Conservation (phyloP, 2,888 invertebrate species). For the Brachycybe producta region DNA sequence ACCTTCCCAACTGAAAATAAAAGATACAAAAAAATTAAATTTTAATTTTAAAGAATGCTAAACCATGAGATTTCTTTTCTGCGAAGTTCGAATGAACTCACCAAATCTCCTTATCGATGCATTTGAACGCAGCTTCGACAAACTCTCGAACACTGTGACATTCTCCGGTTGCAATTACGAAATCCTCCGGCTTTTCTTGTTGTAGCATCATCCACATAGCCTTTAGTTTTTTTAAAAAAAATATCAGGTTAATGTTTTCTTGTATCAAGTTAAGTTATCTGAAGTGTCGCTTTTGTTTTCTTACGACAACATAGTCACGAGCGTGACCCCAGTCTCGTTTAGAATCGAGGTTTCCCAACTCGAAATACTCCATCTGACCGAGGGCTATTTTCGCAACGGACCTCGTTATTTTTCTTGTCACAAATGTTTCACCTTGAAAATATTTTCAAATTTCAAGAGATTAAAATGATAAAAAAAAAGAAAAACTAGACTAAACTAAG, state of each 20-base stretch:
- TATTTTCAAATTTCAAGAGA: no score
- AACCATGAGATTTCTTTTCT: neutral
- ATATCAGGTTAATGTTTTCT: neutral
- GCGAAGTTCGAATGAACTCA: conserved; percentile 27
- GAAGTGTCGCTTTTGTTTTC: neutral
- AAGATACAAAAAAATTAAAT: conserved; percentile 7
- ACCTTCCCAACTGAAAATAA: conserved; percentile 62
- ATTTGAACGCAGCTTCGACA: conserved; percentile 77
- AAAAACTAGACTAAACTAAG: no score
- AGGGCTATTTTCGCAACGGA: conserved; percentile 92
- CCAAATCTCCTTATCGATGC: conserved; percentile 60
- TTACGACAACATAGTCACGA: conserved; percentile 83
- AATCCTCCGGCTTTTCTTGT: conserved; percentile 79
- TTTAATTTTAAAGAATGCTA: neutral
- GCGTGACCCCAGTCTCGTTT: conserved; percentile 98
- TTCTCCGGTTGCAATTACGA: conserved; percentile 92
- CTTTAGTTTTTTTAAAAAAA: conserved; percentile 36
- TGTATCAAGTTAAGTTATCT: neutral
- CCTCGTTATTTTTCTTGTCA: conserved; percentile 93
- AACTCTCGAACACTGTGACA: conserved; percentile 92
- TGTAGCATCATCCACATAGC: conserved; percentile 99
- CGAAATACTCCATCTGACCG: conserved; percentile 68
- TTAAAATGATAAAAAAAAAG: no score
- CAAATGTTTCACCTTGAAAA: conserved; percentile 75
- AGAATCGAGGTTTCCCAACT: conserved; percentile 89